Percentiles rank a stretch among this genome's conserved stretches.
Evolutionary conservation across 2,797 vertebrate genomes (phyloP).

Genomic region (Triplophysa bombifrons): DNA sequence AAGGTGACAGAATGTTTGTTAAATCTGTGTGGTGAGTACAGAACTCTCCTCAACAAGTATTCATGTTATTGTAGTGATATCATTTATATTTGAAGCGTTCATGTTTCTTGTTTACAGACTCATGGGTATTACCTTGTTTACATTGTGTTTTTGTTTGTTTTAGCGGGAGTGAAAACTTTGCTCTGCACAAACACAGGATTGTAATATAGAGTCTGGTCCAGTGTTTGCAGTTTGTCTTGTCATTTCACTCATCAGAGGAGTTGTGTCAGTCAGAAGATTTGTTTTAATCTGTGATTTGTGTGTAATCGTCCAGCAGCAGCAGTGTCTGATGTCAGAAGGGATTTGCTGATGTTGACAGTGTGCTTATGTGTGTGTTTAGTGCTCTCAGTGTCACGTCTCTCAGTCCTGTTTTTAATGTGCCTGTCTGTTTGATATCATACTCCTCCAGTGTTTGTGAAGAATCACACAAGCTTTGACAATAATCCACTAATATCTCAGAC

Average conservation of each 20-base stretch:
- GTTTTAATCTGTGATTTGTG: slow-evolving; percentile 11
- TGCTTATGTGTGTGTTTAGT: slow-evolving; percentile 17
- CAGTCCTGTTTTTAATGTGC: slow-evolving; percentile 44
- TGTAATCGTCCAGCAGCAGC: background rate
- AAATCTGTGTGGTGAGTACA: background rate
- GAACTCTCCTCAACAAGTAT: background rate
- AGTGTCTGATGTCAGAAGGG: background rate
- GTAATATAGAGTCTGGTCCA: background rate
- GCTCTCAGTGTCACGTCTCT: slow-evolving; percentile 20
- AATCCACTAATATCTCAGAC: slow-evolving; percentile 43
- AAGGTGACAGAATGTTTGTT: background rate
- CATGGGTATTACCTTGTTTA: background rate
- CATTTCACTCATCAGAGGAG: background rate
- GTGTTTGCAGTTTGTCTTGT: background rate
- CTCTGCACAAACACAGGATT: background rate
- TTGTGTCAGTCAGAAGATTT: background rate
- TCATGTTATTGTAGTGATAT: background rate
- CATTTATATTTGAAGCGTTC: background rate
- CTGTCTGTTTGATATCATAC: slow-evolving; percentile 11
- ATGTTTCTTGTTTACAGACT: slow-evolving; percentile 4
- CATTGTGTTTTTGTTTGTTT: background rate
- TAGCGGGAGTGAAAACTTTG: background rate
- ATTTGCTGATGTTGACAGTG: slow-evolving; percentile 19
- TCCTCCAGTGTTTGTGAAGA: slow-evolving; percentile 2
- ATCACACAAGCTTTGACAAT: slow-evolving; percentile 26